Base-by-base conservation (phyloP, 2,888 invertebrate genomes). In the Eurytoma adleriae region DNA sequence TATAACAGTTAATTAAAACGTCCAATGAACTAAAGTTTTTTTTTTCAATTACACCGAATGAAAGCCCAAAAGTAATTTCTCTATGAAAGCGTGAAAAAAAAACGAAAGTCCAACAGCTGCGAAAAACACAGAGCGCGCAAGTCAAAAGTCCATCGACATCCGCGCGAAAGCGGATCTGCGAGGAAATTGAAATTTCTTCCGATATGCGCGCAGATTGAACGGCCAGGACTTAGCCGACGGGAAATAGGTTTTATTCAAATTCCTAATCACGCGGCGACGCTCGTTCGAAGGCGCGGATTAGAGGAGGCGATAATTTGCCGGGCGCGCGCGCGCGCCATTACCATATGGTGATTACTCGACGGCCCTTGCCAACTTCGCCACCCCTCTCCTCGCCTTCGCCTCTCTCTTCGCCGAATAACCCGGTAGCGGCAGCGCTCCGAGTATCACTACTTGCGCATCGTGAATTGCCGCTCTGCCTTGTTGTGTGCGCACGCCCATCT, bases 321-420 rank as follows among this genome's bases (percentile, higher is more conserved):
- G 68, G 50, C 73, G 56, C 66, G 27, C 30, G 3, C 5, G 24
- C 48, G 64, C 24, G n/a, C n/a, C 61, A 75, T 75, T 75, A 75
- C 75, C 75, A 75, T 75, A 75, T 75, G 75, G 75, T 75, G 68
- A 75, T 74, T 74, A 66, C 73, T 52, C 12, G 3, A 14, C 18
- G 18, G 56, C 54, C 16, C 40, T 71, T 64, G 73, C 54, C 57
- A 69, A 56, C 27, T 30, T n/a, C n/a, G 7, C 13, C 61, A 10
- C 64, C n/a, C 14, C 56, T n/a, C 14, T 27, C 68, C 20, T 3
- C 10, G 24, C 10, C 68, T 68, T 20, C 52, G 24, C 18, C 24
- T 52, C 52, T 52, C 54, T 14, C 4, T 30, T 30, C 30, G 30
- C 30, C 30, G 30, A 30, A 30, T 30, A 30, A 2, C 30, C 30